Evolutionary conservation across 2,888 invertebrate genomes (phyloP), one percentile per base, ranked within the genome.

Genomic region (Platerodrilus igneus): DNA sequence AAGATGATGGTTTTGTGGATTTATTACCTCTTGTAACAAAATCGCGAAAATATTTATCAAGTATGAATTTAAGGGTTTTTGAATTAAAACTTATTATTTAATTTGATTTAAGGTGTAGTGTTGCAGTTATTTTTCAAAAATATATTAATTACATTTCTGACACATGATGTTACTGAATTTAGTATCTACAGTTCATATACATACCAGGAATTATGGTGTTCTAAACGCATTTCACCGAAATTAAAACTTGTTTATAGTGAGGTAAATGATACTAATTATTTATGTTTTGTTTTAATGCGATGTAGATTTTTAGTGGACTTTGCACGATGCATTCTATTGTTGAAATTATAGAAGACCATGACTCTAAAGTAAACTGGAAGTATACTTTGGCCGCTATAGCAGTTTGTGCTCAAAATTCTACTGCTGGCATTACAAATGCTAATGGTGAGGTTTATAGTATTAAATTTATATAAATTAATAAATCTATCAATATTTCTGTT

Each of bases 151-250:
- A 40, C 32, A 28, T 13, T 45, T 9, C 7, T 45, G 9, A 14
- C 17, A 15, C 16, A 37, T 9, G 14, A 45, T 20, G n/a, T 8
- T 20, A 14, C 26, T 21, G 23, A 40, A 29, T 40, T 21, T 23
- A 37, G 37, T 25, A 20, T 37, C 8, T 25, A 37, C 7, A 21
- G 33, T 32, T 18, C 37, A 2, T 40, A 37, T 14, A 20, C 23
- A 10, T 40, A 39, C 29, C 45, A 45, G 26, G 22, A 37, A 19
- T 14, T 29, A 6, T 45, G 45, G 45, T 31, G 23, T 28, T 33
- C 36, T 1, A 14, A 19, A 8, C 28, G 2, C 9, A 18, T 16
- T 26, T 35, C 6, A 4, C 11, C 3, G n/a, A 26, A 26, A 26
- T 26, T 26, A 13, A 13, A 14, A 26, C 15, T 4, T 9, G 14